Evolutionary conservation across 2,113 vertebrate genomes (phyloP).

Genomic region (Actinemys pallida): DNA sequence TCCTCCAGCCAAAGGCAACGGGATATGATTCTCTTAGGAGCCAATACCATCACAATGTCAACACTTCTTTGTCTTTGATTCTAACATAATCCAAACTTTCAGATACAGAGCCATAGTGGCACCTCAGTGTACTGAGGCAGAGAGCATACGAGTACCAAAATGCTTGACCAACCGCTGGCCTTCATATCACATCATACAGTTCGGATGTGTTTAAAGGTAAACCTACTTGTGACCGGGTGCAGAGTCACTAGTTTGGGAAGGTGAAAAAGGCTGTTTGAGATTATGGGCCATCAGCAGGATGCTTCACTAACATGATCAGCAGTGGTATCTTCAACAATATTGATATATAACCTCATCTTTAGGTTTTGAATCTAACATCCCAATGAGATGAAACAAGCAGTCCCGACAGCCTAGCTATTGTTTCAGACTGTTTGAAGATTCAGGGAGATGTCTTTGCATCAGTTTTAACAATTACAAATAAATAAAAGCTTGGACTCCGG

Average conservation of each 20-base stretch:
- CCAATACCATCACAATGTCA: background rate
- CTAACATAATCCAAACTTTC: background rate
- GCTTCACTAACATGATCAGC: background rate
- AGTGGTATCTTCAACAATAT: background rate
- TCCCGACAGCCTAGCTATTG: background rate
- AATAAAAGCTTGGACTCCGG: background rate
- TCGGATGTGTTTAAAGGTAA: background rate
- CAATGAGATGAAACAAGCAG: background rate
- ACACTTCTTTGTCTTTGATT: background rate
- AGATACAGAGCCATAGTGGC: background rate
- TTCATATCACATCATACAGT: background rate
- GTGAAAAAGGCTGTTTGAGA: background rate
- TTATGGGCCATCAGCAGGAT: background rate
- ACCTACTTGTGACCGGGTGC: background rate
- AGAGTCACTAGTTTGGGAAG: rapidly evolving
- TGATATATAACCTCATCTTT: background rate
- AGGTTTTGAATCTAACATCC: background rate
- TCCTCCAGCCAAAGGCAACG: background rate
- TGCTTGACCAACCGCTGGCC: background rate
- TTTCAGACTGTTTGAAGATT: background rate
- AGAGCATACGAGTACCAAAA: background rate
- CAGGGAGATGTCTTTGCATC: background rate
- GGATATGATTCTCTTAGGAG: background rate
- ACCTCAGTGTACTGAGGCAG: background rate
- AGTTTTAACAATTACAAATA: background rate